Conservation (phyloP, 2,888 invertebrate genomes). For the Thymelicus lineola region DNA sequence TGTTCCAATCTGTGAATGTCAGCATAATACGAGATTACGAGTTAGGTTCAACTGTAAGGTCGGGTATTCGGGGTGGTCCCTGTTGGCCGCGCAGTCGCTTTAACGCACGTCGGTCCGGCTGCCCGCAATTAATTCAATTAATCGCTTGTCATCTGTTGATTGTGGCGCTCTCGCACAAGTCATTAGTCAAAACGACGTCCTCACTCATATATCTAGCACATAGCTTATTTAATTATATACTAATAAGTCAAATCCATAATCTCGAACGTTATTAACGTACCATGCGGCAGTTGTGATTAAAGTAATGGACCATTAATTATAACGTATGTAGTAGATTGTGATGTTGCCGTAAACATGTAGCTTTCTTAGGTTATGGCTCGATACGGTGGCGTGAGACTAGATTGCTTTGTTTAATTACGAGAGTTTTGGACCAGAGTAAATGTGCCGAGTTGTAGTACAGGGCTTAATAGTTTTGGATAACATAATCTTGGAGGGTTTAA, state of each 20-base stretch:
- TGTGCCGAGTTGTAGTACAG: conserved; percentile 24
- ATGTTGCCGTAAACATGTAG: conserved; percentile 40
- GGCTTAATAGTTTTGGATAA: conserved; percentile 29
- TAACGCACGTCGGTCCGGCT: conserved; percentile 17
- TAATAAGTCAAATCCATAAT: conserved; percentile 65
- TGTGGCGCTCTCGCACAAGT: conserved; percentile 63
- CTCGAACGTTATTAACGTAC: conserved; percentile 59
- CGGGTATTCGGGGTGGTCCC: neutral
- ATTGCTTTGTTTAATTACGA: conserved; percentile 35
- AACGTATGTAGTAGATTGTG: conserved; percentile 44
- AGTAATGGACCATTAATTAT: conserved; percentile 55
- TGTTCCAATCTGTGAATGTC: conserved; percentile 13
- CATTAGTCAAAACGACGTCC: conserved; percentile 73
- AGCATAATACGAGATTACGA: conserved; percentile 15
- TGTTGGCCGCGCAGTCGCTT: conserved; percentile 10
- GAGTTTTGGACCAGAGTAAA: conserved; percentile 26
- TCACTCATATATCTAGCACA: conserved; percentile 49
- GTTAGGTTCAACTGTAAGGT: conserved; percentile 18
- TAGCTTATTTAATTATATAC: conserved; percentile 58
- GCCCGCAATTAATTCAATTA: conserved; percentile 73
- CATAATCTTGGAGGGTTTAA: conserved; percentile 24
- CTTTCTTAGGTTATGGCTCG: conserved; percentile 39
- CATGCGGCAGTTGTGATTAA: conserved; percentile 40
- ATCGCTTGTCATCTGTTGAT: conserved; percentile 77
- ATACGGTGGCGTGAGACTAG: conserved; percentile 28